Base-by-base conservation (phyloP, 92 coral and sea anemone species). In the Epizoanthus illoricatus region DNA sequence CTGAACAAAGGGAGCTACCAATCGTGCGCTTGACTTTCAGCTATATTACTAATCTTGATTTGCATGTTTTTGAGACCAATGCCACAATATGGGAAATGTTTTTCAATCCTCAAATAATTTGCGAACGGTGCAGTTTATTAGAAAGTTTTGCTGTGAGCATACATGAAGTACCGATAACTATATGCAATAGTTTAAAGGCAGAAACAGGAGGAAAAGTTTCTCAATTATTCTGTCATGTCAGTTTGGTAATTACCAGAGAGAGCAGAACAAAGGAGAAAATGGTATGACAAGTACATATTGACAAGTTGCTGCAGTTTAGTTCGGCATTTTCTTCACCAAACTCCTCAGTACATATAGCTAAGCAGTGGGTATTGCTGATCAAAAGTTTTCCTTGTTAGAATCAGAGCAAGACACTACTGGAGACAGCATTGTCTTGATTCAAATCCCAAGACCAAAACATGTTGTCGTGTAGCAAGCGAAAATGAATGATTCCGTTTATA, bases 21-120 rank as follows among this genome's bases (percentile, higher is more conserved):
- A 52, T 52, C 41, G 67, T 41, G 17, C 15, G 40, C 82, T 42
- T 62, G 36, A 7, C 65, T 78, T 78, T 24, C 52, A 11, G 41
- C 65, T 45, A 36, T 21, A 43, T 78, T 23, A 6, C 41, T 78
- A 63, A 63, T 78, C 60, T 20, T n/a, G 47, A 62, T 78, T 63
- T 78, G 71, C 82, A 78, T 78, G 69, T 63, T 42, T 76, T 63
- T 78, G 71, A 78, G 71, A 78, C 71, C 71, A 16, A 20, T 45
- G 61, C 42, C 61, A 64, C 60, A 39, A 12, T 10, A 15, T 58
- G 49, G 28, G 13, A 57, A 42, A 40, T 42, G 36, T 20, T 24
- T 17, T 1, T 16, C 16, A 75, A 10, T 11, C 43, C 57, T 56
- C 57, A 55, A 7, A 5, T 23, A 2, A 55, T 49, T 21, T 10